Evolutionary conservation across 1,140 invertebrate species (phyloP).

Genomic region (Drosophila rufa): DNA sequence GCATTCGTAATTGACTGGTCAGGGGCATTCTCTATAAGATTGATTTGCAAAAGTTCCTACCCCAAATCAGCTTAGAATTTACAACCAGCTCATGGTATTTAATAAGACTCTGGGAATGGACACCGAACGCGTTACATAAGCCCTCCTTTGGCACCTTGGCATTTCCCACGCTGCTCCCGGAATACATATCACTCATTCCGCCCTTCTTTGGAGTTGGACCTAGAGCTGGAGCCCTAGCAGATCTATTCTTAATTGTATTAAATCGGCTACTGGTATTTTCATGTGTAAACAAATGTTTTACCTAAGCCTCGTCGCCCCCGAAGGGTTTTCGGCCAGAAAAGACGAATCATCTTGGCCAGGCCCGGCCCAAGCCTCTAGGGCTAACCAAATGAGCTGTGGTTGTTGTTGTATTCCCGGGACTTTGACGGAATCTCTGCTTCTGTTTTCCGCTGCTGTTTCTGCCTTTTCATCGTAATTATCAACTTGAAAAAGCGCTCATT

Average conservation of each 20-base stretch:
- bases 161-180: constrained; percentile 73
- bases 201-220: constrained; percentile 4
- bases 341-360: constrained; percentile 58
- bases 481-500: constrained; percentile 79
- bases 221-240: constrained; percentile 1
- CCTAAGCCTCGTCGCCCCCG: constrained; percentile 54
- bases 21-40: constrained; percentile 37
- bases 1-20: constrained; percentile 64
- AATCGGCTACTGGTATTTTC: constrained; percentile 82
- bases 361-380: constrained; percentile 1
- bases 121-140: constrained; percentile 62
- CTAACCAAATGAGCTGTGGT: constrained; percentile 68
- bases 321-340: constrained; percentile 25
- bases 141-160: constrained; percentile 21
- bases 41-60: constrained; percentile 64
- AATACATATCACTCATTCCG: constrained; percentile 52
- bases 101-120: constrained; percentile 55
- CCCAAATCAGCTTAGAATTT: constrained; percentile 72
- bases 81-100: constrained; percentile 74
- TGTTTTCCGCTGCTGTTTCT: constrained; percentile 47
- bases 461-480: constrained; percentile 81
- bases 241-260: constrained; percentile 60
- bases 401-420: constrained; percentile 27
- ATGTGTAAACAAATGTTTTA: constrained; percentile 79
- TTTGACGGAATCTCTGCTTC: constrained; percentile 24